These are phyloP conservation scores for Leucoraja ocellata DNA, from an alignment of 2,797 vertebrate species.

Conservation along the genomic window DNA sequence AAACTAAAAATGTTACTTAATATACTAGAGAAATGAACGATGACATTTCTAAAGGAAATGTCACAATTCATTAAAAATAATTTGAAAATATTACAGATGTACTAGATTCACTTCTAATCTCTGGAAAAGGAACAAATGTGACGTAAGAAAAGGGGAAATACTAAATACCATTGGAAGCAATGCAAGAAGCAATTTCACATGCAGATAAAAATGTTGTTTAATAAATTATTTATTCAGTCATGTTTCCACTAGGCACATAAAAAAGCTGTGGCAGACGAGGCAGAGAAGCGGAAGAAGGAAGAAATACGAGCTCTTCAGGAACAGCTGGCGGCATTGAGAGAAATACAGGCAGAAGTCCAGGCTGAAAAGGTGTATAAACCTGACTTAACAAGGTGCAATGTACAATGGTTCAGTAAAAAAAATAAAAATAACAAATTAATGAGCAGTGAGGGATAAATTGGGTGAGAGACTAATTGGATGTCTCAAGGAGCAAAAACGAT, in stretches of 20 bases:
- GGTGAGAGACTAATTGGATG: not conserved
- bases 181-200: not conserved
- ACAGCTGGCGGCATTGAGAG: conserved; percentile 65
- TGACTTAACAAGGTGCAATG: conserved; percentile 19
- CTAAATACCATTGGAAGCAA: not conserved
- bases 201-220: not conserved
- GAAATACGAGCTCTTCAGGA: conserved; percentile 69
- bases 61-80: not conserved
- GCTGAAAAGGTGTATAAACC: conserved; percentile 45
- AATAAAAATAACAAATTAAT: not conserved
- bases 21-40: not conserved
- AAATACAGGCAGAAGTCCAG: conserved; percentile 52
- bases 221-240: not conserved
- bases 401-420: not conserved
- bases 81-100: not conserved
- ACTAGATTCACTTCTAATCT: not conserved
- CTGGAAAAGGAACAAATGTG: not conserved
- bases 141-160: not conserved
- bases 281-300: conserved; percentile 64
- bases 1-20: not conserved
- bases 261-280: conserved; percentile 53
- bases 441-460: not conserved
- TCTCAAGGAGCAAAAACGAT: not conserved
- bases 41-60: not conserved
- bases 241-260: conserved; percentile 50